Evolutionary conservation across 2,888 invertebrate species (phyloP).

Genomic region (Amitus sp.): DNA sequence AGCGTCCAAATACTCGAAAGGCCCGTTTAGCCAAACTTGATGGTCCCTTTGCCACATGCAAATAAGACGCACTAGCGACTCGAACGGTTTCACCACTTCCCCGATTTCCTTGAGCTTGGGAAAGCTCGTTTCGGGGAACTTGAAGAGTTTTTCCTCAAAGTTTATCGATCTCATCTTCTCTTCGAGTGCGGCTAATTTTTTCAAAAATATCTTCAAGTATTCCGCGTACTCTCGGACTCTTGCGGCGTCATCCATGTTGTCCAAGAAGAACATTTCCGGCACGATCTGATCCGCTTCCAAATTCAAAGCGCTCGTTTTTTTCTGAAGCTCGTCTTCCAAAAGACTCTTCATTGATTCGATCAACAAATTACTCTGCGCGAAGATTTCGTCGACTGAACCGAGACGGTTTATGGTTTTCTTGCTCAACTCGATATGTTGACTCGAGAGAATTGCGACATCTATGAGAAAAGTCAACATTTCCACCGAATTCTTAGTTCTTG

Average conservation of each 20-base stretch:
- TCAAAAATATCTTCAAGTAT: conserved; percentile 66
- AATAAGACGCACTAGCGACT: conserved; percentile 64
- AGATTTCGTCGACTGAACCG: conserved; percentile 67
- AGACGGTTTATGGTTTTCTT: conserved; percentile 69
- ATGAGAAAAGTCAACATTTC: conserved; percentile 61
- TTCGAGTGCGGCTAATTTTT: conserved; percentile 65
- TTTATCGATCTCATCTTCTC: conserved; percentile 69
- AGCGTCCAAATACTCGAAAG: conserved; percentile 69
- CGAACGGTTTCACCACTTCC: conserved; percentile 54
- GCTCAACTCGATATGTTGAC: conserved; percentile 68
- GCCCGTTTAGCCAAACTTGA: conserved; percentile 72
- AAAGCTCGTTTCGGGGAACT: conserved; percentile 69
- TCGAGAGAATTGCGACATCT: conserved; percentile 65
- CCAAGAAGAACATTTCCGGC: conserved; percentile 67
- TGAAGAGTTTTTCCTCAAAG: conserved; percentile 70
- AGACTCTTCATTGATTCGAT: conserved; percentile 69
- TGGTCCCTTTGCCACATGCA: conserved; percentile 70
- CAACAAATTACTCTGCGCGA: conserved; percentile 67
- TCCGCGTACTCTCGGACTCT: conserved; percentile 68
- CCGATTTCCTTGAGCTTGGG: conserved; percentile 69
- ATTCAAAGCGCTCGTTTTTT: conserved; percentile 67
- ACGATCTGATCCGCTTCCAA: conserved; percentile 67
- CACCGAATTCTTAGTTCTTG: conserved; percentile 62
- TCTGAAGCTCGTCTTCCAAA: conserved; percentile 68
- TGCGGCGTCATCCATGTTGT: conserved; percentile 69